A percentile compares a stretch with the other conserved stretches of the same genome.
Evolutionary conservation across 2,797 vertebrate genomes (phyloP).

Genomic region (Bradypodion ventrale): DNA sequence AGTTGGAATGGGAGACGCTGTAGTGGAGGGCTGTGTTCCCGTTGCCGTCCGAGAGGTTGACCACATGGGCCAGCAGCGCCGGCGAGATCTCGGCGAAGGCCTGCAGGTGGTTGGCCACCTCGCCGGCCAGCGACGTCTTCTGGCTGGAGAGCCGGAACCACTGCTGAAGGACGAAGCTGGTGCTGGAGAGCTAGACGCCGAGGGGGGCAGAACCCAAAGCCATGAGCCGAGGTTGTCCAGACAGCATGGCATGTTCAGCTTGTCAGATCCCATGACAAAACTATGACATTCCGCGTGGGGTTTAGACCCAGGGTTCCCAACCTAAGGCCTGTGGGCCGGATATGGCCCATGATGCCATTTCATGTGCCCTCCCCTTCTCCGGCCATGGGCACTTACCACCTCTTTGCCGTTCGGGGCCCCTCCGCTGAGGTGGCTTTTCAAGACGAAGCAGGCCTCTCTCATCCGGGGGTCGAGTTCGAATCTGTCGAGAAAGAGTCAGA

Average conservation of each 20-base stretch:
- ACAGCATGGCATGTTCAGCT: neutral
- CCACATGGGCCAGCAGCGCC: constrained; percentile 82
- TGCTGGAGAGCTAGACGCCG: constrained; percentile 80
- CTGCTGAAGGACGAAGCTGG: constrained; percentile 86
- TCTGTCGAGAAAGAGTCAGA: constrained; percentile 68
- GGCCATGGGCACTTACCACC: constrained; percentile 78
- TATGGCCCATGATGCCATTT: no score
- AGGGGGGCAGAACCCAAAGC: neutral
- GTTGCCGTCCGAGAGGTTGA: constrained; percentile 93
- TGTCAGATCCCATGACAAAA: neutral
- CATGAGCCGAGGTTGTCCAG: accelerated
- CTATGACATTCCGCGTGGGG: no score
- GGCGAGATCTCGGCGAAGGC: constrained; percentile 83
- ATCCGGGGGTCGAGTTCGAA: constrained; percentile 91
- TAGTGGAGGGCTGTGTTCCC: constrained; percentile 97
- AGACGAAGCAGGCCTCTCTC: constrained; percentile 90
- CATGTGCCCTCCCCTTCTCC: accelerated
- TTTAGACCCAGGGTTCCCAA: no score
- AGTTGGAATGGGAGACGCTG: constrained; percentile 96
- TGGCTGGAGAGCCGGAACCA: constrained; percentile 96
- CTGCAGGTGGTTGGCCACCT: constrained; percentile 85
- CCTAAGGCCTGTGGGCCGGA: no score
- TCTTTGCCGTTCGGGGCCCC: constrained; percentile 84
- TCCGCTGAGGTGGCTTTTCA: constrained; percentile 84
- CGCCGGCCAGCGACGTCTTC: constrained; percentile 78